A percentile compares a stretch with the other conserved stretches of the same genome.
These are phyloP conservation scores for Sciurus vulgaris DNA, from an alignment of 2,797 vertebrate genomes.

Conservation along the genomic window DNA sequence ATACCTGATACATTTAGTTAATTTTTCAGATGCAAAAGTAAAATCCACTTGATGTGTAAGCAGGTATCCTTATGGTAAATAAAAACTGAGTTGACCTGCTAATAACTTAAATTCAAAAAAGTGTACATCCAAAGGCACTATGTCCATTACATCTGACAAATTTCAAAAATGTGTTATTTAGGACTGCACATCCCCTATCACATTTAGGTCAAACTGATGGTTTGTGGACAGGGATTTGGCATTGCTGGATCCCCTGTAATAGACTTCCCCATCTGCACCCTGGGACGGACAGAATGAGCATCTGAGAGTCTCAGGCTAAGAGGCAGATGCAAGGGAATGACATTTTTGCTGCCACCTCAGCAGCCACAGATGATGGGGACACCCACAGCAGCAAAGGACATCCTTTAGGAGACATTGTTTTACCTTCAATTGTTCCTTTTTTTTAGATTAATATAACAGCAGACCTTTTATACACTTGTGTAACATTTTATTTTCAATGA, in stretches of 20 bases:
- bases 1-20: neutral
- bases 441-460: neutral
- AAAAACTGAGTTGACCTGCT: neutral
- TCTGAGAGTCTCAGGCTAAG: no score
- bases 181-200: neutral
- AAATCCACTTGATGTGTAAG: neutral
- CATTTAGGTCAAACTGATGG: neutral
- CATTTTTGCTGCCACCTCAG: neutral
- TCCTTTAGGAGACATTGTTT: neutral
- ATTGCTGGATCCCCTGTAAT: neutral
- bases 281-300: no score
- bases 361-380: neutral
- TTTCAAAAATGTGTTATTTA: neutral
- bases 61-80: neutral
- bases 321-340: neutral
- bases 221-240: neutral
- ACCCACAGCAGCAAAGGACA: neutral
- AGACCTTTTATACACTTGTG: neutral
- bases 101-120: neutral
- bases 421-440: neutral
- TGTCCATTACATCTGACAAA: neutral
- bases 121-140: neutral
- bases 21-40: neutral
- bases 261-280: neutral
- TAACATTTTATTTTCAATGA: conserved; percentile 27